Evolutionary conservation across 2,113 vertebrate species (phyloP).

Genomic region (Rostratula benghalensis): DNA sequence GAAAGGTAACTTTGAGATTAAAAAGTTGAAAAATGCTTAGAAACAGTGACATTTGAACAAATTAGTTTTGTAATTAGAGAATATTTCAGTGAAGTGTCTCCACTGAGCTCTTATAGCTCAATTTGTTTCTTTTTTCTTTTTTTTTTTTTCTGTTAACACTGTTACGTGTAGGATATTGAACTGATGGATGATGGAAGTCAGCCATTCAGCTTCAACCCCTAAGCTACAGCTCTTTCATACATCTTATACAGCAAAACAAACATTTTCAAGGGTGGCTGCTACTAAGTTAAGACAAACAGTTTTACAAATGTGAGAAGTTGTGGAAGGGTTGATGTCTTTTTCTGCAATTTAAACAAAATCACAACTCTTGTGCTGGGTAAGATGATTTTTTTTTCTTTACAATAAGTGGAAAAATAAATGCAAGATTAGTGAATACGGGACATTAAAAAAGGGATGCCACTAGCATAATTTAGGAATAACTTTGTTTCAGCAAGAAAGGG

Average conservation of each 20-base stretch:
- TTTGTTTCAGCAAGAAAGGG: neutral
- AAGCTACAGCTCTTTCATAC: neutral
- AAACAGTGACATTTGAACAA: neutral
- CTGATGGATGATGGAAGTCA: neutral
- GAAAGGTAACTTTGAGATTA: neutral
- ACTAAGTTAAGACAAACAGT: neutral
- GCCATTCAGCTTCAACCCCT: neutral
- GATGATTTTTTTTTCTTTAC: neutral
- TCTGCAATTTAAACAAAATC: neutral
- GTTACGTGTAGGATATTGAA: neutral
- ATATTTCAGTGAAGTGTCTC: neutral
- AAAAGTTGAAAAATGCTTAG: neutral
- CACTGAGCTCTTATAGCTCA: neutral
- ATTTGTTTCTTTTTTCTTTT: too few species aligned
- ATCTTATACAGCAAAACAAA: neutral
- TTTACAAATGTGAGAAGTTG: neutral
- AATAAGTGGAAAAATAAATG: neutral
- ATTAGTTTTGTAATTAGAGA: neutral
- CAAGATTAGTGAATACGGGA: neutral
- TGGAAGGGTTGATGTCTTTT: neutral
- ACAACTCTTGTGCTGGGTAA: neutral
- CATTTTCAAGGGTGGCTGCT: neutral
- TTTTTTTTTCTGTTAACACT: neutral
- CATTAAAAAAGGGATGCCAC: neutral
- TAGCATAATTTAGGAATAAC: neutral